phyloP scores from a whole-genome alignment of 2,888 invertebrate genomes.

The Parthenolecanium corni region DNA sequence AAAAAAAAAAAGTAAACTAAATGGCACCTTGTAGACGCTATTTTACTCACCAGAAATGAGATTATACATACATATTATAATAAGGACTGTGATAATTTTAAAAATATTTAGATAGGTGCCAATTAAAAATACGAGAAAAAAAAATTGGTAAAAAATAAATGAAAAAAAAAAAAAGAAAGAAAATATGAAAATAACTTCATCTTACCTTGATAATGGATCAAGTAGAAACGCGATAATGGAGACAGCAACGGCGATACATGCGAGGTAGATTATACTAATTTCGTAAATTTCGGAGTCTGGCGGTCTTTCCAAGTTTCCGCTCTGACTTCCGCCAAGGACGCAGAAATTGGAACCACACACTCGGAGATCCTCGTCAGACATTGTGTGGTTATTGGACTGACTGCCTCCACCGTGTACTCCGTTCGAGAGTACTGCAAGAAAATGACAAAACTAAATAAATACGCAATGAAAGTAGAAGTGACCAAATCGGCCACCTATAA shows the following conservation, averaged over 20 bases:
- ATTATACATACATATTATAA: too few relatives aligned
- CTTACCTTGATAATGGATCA: slow-evolving; percentile 76
- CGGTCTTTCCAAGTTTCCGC: slow-evolving; percentile 66
- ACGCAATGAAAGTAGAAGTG: not conserved
- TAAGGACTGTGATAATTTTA: too few relatives aligned
- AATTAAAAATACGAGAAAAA: not conserved
- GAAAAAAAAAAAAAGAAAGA: not conserved
- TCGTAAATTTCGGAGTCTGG: slow-evolving; percentile 75
- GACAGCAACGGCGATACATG: slow-evolving; percentile 74
- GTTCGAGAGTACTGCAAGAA: slow-evolving; percentile 55
- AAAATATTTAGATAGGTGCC: too few relatives aligned
- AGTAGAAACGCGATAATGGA: slow-evolving; percentile 75
- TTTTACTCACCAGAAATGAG: not conserved
- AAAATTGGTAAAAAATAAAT: not conserved
- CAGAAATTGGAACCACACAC: slow-evolving; percentile 74
- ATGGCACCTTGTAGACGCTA: not conserved
- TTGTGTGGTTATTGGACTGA: slow-evolving; percentile 40
- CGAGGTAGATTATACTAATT: slow-evolving; percentile 77
- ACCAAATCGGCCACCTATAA: not conserved
- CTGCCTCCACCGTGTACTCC: slow-evolving; percentile 53
- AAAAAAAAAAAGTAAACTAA: not conserved
- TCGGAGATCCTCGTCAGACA: slow-evolving; percentile 42
- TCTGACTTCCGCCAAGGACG: slow-evolving; percentile 53
- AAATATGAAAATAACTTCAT: slow-evolving; percentile 13
- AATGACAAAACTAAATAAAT: not conserved